Conservation (phyloP, 1,140 invertebrate species). For the Plectrocnemia conspersa region DNA sequence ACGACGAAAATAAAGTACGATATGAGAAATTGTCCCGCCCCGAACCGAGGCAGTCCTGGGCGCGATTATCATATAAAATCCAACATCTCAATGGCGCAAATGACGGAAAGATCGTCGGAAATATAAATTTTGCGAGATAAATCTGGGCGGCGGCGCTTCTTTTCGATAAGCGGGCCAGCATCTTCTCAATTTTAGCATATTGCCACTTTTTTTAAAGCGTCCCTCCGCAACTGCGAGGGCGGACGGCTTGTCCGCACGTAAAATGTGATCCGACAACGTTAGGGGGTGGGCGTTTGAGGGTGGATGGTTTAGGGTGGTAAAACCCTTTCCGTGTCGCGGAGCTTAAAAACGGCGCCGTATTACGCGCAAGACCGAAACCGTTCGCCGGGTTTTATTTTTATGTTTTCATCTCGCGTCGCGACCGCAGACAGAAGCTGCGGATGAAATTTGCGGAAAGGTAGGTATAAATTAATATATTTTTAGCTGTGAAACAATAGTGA, state of each 20-base stretch:
- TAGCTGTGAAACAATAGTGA: too few relatives aligned
- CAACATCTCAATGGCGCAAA: too few relatives aligned
- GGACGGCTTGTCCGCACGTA: too few relatives aligned
- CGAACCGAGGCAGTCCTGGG: too few relatives aligned
- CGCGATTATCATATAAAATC: too few relatives aligned
- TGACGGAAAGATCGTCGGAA: neutral
- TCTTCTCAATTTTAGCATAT: conserved; percentile 1
- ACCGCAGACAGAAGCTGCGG: neutral
- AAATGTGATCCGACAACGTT: neutral
- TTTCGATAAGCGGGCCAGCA: neutral
- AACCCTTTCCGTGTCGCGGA: conserved; percentile 33
- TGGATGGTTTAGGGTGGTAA: conserved; percentile 17
- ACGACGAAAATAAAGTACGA: too few relatives aligned
- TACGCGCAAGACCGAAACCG: conserved; percentile 12
- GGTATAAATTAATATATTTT: too few relatives aligned
- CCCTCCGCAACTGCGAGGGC: neutral
- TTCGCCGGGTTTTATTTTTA: conserved; percentile 18
- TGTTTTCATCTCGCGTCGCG: conserved; percentile 17
- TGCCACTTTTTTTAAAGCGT: neutral
- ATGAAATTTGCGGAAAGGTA: neutral
- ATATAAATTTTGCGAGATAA: neutral
- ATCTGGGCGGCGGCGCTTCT: neutral
- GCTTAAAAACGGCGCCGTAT: conserved; percentile 11
- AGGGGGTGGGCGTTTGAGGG: neutral
- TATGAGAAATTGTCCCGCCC: too few relatives aligned